These are phyloP conservation scores for Grammomys surdaster DNA, from an alignment of 2,113 vertebrate genomes.

Conservation along the genomic window DNA sequence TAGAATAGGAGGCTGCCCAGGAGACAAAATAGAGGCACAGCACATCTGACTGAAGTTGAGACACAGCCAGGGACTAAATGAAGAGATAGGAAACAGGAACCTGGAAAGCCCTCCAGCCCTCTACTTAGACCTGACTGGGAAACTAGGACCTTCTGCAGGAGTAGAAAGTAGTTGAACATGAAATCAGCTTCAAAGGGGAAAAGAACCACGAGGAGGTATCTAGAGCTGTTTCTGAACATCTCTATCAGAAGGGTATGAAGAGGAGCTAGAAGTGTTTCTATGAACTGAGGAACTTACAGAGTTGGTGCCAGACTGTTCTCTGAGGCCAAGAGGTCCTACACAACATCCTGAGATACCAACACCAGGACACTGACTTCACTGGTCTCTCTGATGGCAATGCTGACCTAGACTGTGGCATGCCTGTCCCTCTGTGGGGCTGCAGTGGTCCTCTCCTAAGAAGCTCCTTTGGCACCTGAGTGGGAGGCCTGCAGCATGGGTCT, in stretches of 20 bases:
- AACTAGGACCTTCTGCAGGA: background rate
- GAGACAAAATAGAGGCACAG: background rate
- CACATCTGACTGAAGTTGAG: background rate
- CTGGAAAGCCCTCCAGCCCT: background rate
- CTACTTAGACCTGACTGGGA: background rate
- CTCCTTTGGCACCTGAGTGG: background rate
- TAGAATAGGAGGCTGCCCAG: background rate
- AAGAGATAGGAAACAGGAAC: background rate
- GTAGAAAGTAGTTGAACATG: background rate
- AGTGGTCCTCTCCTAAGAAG: background rate
- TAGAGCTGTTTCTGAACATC: background rate
- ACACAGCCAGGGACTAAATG: background rate
- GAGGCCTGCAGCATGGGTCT: background rate
- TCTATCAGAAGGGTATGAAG: background rate
- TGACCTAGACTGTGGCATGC: too few relatives aligned
- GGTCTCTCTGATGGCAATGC: too few relatives aligned
- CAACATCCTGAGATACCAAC: background rate
- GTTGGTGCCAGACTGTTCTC: background rate
- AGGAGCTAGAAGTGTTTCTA: background rate
- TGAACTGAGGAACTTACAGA: background rate
- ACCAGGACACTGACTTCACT: background rate
- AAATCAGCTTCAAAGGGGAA: background rate
- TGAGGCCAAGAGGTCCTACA: background rate
- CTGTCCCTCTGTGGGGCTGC: background rate
- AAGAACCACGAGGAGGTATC: background rate